These are phyloP conservation scores for Carabus problematicus DNA, from an alignment of 2,888 invertebrate genomes.

Conservation along the genomic window DNA sequence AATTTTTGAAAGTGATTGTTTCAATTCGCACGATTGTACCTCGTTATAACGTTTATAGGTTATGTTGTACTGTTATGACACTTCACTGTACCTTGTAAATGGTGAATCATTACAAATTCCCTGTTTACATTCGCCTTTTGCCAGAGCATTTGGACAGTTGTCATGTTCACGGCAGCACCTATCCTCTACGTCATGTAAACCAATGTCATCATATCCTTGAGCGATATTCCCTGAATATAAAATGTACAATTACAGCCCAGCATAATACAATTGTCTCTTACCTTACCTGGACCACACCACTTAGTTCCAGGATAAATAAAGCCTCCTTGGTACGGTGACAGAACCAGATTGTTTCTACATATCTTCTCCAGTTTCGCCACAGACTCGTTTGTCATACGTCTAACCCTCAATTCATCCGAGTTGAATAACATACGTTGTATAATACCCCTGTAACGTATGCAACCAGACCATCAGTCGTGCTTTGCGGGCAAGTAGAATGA, in stretches of 20 bases:
- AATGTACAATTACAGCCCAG: neutral
- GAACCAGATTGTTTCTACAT: constrained; percentile 57
- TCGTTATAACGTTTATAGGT: neutral
- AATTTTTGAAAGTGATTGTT: too few species aligned
- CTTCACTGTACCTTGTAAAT: constrained; percentile 63
- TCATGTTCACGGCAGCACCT: constrained; percentile 78
- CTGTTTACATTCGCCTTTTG: constrained; percentile 66
- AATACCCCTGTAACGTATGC: constrained; percentile 59
- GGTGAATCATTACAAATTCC: constrained; percentile 74
- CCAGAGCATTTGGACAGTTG: constrained; percentile 69
- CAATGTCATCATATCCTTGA: constrained; percentile 68
- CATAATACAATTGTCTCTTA: too few species aligned
- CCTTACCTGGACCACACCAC: constrained; percentile 76
- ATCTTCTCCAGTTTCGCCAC: constrained; percentile 66
- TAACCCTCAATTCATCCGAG: constrained; percentile 64
- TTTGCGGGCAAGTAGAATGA: neutral
- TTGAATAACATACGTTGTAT: constrained; percentile 67
- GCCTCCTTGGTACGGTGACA: constrained; percentile 56
- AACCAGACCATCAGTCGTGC: neutral
- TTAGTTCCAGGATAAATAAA: constrained; percentile 75
- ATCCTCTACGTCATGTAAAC: constrained; percentile 70
- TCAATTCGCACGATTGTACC: neutral
- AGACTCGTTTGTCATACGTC: constrained; percentile 68
- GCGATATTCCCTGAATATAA: constrained; percentile 64
- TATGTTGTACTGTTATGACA: neutral